Evolutionary conservation across 2,113 vertebrate genomes (phyloP).

Genomic region (Phyllostomus discolor): DNA sequence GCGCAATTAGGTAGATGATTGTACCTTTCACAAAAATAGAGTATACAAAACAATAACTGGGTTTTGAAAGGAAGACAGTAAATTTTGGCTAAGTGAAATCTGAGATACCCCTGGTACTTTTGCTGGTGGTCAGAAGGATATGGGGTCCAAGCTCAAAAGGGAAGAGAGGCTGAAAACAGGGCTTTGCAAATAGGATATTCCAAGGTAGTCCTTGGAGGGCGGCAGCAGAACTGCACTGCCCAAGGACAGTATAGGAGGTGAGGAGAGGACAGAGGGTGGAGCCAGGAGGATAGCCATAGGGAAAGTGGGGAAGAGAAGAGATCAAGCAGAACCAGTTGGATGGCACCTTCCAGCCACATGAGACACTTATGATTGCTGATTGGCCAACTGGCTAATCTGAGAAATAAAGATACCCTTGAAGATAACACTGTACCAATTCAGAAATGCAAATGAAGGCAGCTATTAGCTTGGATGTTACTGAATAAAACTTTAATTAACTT

Average conservation of each 20-base stretch:
- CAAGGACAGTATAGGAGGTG: background rate
- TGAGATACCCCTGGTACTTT: background rate
- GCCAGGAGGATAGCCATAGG: background rate
- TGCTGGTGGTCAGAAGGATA: background rate
- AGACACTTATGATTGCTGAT: background rate
- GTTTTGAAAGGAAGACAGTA: background rate
- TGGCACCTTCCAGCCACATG: rapidly evolving
- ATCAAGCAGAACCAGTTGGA: background rate
- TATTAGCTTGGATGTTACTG: background rate
- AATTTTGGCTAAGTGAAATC: background rate
- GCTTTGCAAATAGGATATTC: background rate
- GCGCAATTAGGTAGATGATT: background rate
- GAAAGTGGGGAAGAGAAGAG: background rate
- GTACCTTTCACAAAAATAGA: background rate
- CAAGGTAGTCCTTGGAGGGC: background rate
- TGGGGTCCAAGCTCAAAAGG: background rate
- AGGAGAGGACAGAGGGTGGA: background rate
- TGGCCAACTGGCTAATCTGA: background rate
- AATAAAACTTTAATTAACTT: constrained; percentile 5
- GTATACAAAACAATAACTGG: background rate
- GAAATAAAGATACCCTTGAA: background rate
- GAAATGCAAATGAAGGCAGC: background rate
- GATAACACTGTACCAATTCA: background rate
- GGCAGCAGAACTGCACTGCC: background rate
- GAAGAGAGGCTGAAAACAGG: background rate